These are phyloP conservation scores for Sphinx pinastri DNA, from an alignment of 2,888 invertebrate species.

Conservation along the genomic window DNA sequence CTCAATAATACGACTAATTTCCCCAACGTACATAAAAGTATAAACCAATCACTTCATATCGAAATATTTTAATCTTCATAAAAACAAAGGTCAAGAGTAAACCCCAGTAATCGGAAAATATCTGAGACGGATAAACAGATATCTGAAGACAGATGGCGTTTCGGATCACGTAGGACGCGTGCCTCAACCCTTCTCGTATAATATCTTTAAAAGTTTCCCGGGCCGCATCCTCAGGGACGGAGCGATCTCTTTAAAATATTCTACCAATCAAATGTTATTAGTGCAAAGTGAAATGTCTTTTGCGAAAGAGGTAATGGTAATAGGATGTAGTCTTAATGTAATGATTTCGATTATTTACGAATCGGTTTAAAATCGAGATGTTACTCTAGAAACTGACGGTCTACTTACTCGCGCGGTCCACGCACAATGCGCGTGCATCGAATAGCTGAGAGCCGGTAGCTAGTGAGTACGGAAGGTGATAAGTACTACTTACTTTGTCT, in stretches of 20 bases:
- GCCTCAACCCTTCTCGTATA: constrained; percentile 78
- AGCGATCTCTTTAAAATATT: constrained; percentile 71
- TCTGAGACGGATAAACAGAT: constrained; percentile 67
- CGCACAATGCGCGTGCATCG: too few species aligned
- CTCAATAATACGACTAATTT: too few species aligned
- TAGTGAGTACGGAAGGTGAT: too few species aligned
- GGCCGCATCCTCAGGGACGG: constrained; percentile 52
- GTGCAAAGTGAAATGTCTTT: constrained; percentile 29
- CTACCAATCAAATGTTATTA: constrained; percentile 74
- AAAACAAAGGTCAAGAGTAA: neutral
- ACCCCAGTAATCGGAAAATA: constrained; percentile 30
- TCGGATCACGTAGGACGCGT: constrained; percentile 75
- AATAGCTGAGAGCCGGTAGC: too few species aligned
- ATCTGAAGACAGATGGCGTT: constrained; percentile 79
- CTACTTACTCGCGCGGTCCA: too few species aligned
- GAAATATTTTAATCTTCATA: too few species aligned
- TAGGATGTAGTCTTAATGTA: neutral
- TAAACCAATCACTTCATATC: too few species aligned
- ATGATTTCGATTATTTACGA: neutral
- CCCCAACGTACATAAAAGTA: too few species aligned
- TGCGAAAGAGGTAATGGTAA: neutral
- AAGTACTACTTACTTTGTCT: too few species aligned
- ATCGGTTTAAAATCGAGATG: too few species aligned
- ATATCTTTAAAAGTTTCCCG: constrained; percentile 83
- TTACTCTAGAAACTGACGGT: too few species aligned